Conservation (phyloP, 1,140 invertebrate genomes). For the Papilio polyxenes region DNA sequence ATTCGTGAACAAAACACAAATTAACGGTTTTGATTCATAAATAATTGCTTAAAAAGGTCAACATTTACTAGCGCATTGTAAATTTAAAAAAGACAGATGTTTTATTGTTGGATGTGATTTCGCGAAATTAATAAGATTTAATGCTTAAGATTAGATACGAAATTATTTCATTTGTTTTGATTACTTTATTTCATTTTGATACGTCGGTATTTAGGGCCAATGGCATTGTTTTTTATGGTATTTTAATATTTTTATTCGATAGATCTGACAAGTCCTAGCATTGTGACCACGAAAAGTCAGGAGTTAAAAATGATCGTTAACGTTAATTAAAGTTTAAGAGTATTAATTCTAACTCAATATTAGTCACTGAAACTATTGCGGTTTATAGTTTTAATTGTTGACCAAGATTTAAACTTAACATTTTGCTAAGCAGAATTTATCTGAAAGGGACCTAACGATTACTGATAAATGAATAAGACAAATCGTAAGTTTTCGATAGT, state of each 20-base stretch:
- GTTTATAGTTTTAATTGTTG: neutral
- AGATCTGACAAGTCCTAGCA: too few relatives aligned
- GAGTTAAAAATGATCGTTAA: neutral
- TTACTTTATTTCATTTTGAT: neutral
- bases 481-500: neutral
- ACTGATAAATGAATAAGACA: neutral
- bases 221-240: neutral
- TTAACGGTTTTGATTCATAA: slow-evolving; percentile 19
- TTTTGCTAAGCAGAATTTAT: neutral
- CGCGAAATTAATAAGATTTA: neutral
- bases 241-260: too few relatives aligned
- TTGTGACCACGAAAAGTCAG: neutral
- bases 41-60: slow-evolving; percentile 6
- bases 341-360: neutral
- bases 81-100: neutral
- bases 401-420: neutral
- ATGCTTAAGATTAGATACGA: neutral
- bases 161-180: neutral
- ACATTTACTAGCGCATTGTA: neutral
- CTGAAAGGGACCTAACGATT: neutral
- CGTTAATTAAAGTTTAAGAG: too few relatives aligned
- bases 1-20: slow-evolving; percentile 19
- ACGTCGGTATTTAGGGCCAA: neutral
- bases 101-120: neutral
- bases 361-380: neutral